Evolutionary conservation across 1,140 invertebrate genomes (phyloP), one percentile per base, ranked within the genome.

Genomic region (Homarus americanus): DNA sequence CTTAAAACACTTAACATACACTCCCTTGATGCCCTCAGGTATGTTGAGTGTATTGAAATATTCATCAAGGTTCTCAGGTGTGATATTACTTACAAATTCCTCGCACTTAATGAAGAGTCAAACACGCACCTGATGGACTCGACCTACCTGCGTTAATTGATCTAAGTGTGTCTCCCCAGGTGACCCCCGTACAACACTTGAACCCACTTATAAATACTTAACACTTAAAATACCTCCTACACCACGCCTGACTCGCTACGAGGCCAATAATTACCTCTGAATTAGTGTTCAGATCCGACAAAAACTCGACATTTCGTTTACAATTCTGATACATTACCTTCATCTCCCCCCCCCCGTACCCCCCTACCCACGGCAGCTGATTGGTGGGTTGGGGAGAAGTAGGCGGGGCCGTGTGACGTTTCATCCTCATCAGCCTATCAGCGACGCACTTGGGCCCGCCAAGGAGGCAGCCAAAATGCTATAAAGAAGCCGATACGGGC

Each of bases 391-490:
- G n/a, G 0, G 40, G 41, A 44, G 17, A 80, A 53, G n/a, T 44
- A 44, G 78, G 78, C 5, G 78, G 78, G 41, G 78, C 41, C 4
- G 17, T 15, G 78, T 80, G 78, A 80, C 78, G 78, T 80, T 12
- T 49, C 12, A 44, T 44, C 32, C 78, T 53, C 32, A 34, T 44
- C n/a, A 53, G 78, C 78, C 78, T 32, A 80, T 80, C 78, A 80
- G n/a, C 28, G 78, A 32, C 41, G 78, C 41, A 44, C 78, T 80
- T 80, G 7, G 28, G 20, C 32, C 78, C 41, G 41, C 34, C 38
- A n/a, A 41, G 78, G 41, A 80, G 78, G n/a, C 28, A 80, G 17
- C 20, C n/a, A 69, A 28, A 69, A 69, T 24, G 63, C 28, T 32
- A 69, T 69, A 69, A 69, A 63, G 58, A 63, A 63, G 58, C 58